phyloP scores from a whole-genome alignment of 2,888 invertebrate species.

The Cosmorhoe ocellata region DNA sequence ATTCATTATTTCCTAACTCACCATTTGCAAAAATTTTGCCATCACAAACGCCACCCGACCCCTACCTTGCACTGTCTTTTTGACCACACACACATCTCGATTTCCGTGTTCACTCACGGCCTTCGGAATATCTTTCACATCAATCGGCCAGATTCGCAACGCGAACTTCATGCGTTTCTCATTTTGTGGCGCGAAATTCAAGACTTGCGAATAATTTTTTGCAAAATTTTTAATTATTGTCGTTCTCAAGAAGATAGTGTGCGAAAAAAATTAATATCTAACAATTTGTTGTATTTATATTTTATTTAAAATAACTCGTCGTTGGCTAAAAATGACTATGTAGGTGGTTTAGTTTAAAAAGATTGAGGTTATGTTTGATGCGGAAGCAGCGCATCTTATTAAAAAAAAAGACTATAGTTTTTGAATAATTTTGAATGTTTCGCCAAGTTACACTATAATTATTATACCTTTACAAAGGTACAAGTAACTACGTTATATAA shows the following conservation, averaged over 20 bases:
- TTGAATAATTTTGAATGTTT: too few species aligned
- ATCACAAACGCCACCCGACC: constrained; percentile 90
- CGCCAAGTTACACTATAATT: too few species aligned
- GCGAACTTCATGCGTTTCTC: constrained; percentile 80
- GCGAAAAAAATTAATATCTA: constrained; percentile 15
- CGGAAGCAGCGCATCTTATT: constrained; percentile 46
- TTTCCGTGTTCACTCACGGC: constrained; percentile 85
- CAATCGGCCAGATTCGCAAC: constrained; percentile 84
- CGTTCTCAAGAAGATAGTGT: background rate
- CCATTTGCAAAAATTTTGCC: constrained; percentile 90
- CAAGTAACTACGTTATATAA: too few species aligned
- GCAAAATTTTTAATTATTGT: background rate
- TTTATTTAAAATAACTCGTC: too few species aligned
- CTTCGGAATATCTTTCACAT: constrained; percentile 86
- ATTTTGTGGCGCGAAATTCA: constrained; percentile 71
- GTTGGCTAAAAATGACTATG: too few species aligned
- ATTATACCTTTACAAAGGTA: too few species aligned
- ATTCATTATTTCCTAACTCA: constrained; percentile 84
- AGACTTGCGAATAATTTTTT: constrained; percentile 53
- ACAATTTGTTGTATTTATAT: too few species aligned
- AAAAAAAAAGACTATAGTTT: too few species aligned
- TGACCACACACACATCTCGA: constrained; percentile 84
- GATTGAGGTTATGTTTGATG: constrained; percentile 59
- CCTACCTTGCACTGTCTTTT: constrained; percentile 89
- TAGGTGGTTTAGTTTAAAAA: too few species aligned